phyloP scores from a whole-genome alignment of 2,888 invertebrate genomes.

The Eilema griseolum region DNA sequence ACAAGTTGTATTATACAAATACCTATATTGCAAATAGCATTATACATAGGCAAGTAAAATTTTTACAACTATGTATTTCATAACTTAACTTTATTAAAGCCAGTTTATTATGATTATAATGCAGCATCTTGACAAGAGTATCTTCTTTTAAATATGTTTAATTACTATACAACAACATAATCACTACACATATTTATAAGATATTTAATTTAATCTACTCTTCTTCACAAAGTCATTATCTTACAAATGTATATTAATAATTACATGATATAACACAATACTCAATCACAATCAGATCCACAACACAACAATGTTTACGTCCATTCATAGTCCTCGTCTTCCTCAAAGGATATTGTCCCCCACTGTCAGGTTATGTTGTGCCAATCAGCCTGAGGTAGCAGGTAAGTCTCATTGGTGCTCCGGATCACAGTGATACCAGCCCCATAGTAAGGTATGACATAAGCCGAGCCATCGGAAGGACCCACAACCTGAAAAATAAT shows the following conservation, averaged over 20 bases:
- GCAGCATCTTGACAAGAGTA: background rate
- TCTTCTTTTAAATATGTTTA: background rate
- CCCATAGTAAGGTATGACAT: slow-evolving; percentile 97
- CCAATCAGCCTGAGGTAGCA: slow-evolving; percentile 93
- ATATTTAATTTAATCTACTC: background rate
- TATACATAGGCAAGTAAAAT: background rate
- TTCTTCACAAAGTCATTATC: background rate
- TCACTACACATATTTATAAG: background rate
- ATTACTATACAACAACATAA: background rate
- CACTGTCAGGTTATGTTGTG: slow-evolving; percentile 86
- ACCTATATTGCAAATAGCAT: background rate
- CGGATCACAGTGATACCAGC: slow-evolving; percentile 93
- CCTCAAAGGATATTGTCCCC: slow-evolving; percentile 81
- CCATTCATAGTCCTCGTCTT: slow-evolving; percentile 84
- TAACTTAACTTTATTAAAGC: background rate
- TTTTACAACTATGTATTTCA: no score
- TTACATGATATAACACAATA: slow-evolving; percentile 14
- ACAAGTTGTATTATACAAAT: no score
- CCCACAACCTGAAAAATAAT: slow-evolving; percentile 89
- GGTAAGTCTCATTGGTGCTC: slow-evolving; percentile 94
- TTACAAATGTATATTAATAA: slow-evolving; percentile 14
- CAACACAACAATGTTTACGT: slow-evolving; percentile 60
- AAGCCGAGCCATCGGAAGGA: slow-evolving; percentile 98
- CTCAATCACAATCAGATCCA: background rate
- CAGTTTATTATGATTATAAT: background rate